Evolutionary conservation across 2,797 vertebrate species (phyloP).

Genomic region (Falco novaeseelandiae): DNA sequence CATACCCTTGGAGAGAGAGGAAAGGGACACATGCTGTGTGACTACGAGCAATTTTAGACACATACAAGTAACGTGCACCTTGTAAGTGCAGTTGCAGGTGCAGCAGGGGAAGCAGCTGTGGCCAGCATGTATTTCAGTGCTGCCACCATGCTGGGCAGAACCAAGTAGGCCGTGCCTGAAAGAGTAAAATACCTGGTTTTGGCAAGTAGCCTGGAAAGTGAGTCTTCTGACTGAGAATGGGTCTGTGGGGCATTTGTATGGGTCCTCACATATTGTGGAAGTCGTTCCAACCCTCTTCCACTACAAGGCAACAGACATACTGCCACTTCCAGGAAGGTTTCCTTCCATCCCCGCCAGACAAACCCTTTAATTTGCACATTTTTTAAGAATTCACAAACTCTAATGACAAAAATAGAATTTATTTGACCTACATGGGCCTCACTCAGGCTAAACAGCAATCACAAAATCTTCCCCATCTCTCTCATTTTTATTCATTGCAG

Average conservation of each 20-base stretch:
- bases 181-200: not conserved
- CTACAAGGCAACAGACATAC: not conserved
- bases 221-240: accelerated
- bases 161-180: not conserved
- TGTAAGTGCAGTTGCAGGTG: not conserved
- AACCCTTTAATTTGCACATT: not conserved
- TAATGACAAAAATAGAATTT: not conserved
- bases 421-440: not conserved
- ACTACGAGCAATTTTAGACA: not conserved
- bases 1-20: not conserved
- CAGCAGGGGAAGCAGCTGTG: not conserved
- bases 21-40: not conserved
- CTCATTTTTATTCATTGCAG: not conserved
- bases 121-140: not conserved
- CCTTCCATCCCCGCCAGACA: not conserved
- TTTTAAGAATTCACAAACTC: not conserved
- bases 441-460: not conserved
- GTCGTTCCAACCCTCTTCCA: not conserved
- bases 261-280: not conserved
- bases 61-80: not conserved
- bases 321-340: not conserved
- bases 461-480: not conserved
- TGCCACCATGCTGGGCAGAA: not conserved
- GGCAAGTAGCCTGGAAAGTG: not conserved
- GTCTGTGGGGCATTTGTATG: accelerated